Base-by-base conservation (phyloP, 2,888 invertebrate species). In the Cinara cedri region DNA sequence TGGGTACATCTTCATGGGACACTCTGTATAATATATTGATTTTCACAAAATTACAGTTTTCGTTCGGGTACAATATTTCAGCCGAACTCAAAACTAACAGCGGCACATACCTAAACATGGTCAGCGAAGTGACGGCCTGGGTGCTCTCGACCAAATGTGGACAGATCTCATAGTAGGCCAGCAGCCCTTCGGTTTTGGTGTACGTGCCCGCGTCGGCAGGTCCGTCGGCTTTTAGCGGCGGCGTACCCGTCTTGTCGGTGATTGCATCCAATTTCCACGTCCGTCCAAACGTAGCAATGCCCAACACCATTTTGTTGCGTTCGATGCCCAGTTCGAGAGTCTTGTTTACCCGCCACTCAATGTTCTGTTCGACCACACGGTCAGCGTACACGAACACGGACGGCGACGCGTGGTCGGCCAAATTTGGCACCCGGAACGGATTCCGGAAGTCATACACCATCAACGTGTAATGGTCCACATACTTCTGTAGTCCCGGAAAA, bases 111-210 rank as follows among this genome's bases (percentile, higher is more conserved):
- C 51, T 51, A n/a, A 16, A 51, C 2, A 81, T 49, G 42, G 81
- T 82, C 0, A 83, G 78, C 1, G 83, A 82, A 0, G 84, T 83
- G 26, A 82, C 81, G 13, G 83, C 88, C 74, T 88, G 88, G 82
- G 89, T 89, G 3, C 91, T 90, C 84, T 90, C 91, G 82, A 90
- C 90, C 65, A 93, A 86, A 84, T 92, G 91, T 21, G 90, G 88
- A 85, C 94, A 94, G 0, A 93, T 90, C 86, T 95, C 94, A 0
- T 92, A 90, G 87, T 93, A 94, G 83, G 93, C 92, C 80, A 93
- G 86, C 3, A 93, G 83, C 66, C 94, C 94, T 3, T 90, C 88
- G 8, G 85, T 88, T 83, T 90, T 89, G 2, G 92, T 92, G 86
- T 92, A 91, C 0, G 91, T 89, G 34, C 94, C 94, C 83, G 89